A percentile compares a stretch with the other conserved stretches of the same genome.
Evolutionary conservation across 2,113 vertebrate genomes (phyloP).

Genomic region (Toxotes jaculatrix): DNA sequence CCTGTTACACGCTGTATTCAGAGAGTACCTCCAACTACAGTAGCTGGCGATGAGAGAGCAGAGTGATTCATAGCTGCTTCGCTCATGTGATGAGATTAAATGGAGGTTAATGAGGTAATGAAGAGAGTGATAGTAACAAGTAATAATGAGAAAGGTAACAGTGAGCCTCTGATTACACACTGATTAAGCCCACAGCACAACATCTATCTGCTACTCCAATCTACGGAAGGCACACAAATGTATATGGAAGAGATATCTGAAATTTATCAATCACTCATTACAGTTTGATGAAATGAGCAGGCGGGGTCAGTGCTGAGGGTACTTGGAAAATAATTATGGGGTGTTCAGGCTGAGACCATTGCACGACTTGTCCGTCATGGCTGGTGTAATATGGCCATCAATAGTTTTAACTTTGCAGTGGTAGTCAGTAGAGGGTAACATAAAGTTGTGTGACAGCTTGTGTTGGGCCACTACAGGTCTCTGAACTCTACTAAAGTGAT

Average conservation of each 20-base stretch:
- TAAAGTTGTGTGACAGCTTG: not conserved
- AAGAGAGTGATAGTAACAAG: constrained; percentile 66
- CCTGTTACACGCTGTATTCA: constrained; percentile 1
- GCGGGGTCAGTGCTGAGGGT: not conserved
- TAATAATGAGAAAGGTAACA: constrained; percentile 62
- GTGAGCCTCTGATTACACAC: constrained; percentile 73
- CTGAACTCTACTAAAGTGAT: not conserved
- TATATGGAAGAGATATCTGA: constrained; percentile 10
- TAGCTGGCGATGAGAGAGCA: constrained; percentile 42
- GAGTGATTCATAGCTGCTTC: constrained; percentile 59
- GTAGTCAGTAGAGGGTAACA: not conserved
- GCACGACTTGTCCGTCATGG: not conserved
- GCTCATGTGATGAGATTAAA: constrained; percentile 73
- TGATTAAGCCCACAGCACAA: constrained; percentile 73
- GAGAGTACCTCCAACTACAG: constrained; percentile 22
- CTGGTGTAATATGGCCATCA: not conserved
- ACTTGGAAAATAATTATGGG: constrained; percentile 5
- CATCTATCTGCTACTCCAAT: constrained; percentile 67
- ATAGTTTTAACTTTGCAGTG: not conserved
- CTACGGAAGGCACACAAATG: constrained; percentile 21
- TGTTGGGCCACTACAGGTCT: not conserved
- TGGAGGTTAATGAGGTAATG: constrained; percentile 77
- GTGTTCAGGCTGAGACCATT: not conserved
- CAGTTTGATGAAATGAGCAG: constrained; percentile 10
- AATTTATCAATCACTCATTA: constrained; percentile 44